A percentile compares a stretch with the other conserved stretches of the same genome.
Conservation (phyloP, 2,113 vertebrate genomes). For the Ibidorhyncha struthersii region DNA sequence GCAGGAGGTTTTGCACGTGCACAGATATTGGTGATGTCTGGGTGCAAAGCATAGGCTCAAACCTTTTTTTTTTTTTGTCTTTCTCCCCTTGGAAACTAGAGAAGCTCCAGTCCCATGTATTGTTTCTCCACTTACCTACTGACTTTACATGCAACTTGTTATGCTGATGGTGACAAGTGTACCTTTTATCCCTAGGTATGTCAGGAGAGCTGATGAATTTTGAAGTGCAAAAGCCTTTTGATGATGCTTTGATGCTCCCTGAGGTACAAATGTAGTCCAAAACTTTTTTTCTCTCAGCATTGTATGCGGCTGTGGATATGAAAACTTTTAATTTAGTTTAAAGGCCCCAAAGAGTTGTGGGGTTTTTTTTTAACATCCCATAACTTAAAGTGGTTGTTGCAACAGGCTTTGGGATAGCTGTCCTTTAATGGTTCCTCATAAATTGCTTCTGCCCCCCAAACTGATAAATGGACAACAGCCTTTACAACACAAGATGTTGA, state of each 20-base stretch:
- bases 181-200: slow-evolving; percentile 5
- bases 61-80: not conserved
- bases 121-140: not conserved
- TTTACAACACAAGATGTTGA: not conserved
- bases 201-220: not conserved
- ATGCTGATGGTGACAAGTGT: not conserved
- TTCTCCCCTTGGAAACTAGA: not conserved
- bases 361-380: not conserved
- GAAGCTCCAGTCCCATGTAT: not conserved
- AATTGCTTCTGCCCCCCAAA: not conserved
- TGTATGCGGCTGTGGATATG: not conserved
- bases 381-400: not conserved
- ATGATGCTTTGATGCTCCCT: not conserved
- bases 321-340: not conserved
- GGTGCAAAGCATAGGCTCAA: not conserved
- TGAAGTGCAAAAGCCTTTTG: not conserved
- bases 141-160: not conserved
- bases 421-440: not conserved
- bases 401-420: not conserved
- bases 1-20: not conserved
- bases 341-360: not conserved
- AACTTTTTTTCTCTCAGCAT: not conserved
- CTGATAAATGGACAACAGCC: not conserved
- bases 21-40: not conserved
- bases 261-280: not conserved